These are phyloP conservation scores for Cydia strobilella DNA, from an alignment of 1,140 invertebrate species.

Conservation along the genomic window DNA sequence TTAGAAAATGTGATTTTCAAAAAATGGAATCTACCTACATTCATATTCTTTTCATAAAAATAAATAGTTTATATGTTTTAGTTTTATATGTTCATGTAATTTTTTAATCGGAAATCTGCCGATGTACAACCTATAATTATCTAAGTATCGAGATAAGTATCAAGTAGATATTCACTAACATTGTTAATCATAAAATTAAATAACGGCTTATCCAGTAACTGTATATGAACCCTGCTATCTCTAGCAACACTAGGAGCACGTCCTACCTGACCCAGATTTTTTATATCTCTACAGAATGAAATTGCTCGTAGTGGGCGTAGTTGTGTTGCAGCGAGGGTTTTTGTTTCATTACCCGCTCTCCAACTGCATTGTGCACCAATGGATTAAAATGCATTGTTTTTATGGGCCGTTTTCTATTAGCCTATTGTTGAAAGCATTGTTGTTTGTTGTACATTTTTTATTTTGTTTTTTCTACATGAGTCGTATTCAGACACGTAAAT, in stretches of 20 bases:
- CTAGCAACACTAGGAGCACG: slow-evolving; percentile 42
- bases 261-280: slow-evolving; percentile 72
- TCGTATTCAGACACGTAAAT: slow-evolving; percentile 38
- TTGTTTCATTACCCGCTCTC: slow-evolving; percentile 20
- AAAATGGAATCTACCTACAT: too few species aligned
- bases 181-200: neutral
- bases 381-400: slow-evolving; percentile 24
- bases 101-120: too few species aligned
- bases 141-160: too few species aligned
- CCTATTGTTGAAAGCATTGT: neutral
- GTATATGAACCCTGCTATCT: slow-evolving; percentile 49
- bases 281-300: slow-evolving; percentile 74
- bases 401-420: slow-evolving; percentile 17
- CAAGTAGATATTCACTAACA: neutral
- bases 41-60: too few species aligned
- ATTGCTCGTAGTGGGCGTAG: slow-evolving; percentile 64
- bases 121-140: too few species aligned
- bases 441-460: slow-evolving; percentile 37
- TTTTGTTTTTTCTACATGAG: slow-evolving; percentile 54
- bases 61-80: too few species aligned
- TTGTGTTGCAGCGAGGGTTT: slow-evolving; percentile 13
- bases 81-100: too few species aligned
- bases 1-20: too few species aligned
- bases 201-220: neutral
- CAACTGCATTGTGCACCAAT: slow-evolving; percentile 21